A percentile compares a stretch with the other conserved stretches of the same genome.
phyloP scores from a whole-genome alignment of 1,140 invertebrate species.

The Calephelis nemesis region DNA sequence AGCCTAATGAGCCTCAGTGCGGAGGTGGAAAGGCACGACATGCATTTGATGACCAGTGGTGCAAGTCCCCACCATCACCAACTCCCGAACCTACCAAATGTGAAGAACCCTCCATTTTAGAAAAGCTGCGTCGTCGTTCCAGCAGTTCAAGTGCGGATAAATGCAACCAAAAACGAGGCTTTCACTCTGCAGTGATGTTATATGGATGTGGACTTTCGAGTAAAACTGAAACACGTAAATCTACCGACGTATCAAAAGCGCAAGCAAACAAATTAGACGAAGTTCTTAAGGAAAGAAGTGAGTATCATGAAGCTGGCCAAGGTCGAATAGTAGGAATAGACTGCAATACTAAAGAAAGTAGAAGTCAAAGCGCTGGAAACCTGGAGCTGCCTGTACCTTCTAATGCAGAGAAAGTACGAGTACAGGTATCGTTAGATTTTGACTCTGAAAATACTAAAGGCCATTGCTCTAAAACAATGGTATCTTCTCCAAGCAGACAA shows the following conservation, averaged over 20 bases:
- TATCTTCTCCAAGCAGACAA: not conserved
- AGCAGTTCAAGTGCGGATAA: not conserved
- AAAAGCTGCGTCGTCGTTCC: slow-evolving; percentile 19
- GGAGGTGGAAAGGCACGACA: not conserved
- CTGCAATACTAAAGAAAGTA: not conserved
- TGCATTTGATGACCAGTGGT: not conserved
- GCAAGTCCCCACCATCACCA: slow-evolving; percentile 9
- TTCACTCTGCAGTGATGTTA: not conserved
- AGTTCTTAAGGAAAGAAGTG: not conserved
- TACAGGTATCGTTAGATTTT: slow-evolving; percentile 7
- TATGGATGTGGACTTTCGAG: not conserved
- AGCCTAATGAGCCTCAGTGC: not conserved
- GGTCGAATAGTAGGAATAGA: not conserved
- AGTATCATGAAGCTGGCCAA: slow-evolving; percentile 2
- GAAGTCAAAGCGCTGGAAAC: not conserved
- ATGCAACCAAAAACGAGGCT: slow-evolving; percentile 8
- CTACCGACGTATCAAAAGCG: not conserved
- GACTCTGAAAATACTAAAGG: not conserved
- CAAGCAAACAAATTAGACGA: not conserved
- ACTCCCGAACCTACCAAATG: not conserved
- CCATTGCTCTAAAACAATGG: not conserved
- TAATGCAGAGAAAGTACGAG: not conserved
- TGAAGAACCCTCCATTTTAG: slow-evolving; percentile 14
- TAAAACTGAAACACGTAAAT: not conserved
- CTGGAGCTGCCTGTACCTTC: not conserved